Base-by-base conservation (phyloP, 2,113 vertebrate species). In the Hystrix cristata region DNA sequence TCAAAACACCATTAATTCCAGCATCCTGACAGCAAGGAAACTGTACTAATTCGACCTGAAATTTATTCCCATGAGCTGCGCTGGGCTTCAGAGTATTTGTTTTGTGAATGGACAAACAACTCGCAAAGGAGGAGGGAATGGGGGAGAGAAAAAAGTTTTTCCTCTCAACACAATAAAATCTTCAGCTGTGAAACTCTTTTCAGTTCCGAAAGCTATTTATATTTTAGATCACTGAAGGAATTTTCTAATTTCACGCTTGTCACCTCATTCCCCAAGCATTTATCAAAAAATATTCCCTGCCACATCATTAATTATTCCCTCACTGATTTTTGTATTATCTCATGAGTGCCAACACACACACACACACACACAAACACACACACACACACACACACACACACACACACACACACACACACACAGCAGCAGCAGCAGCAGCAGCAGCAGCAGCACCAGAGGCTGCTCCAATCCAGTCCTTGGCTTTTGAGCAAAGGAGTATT, bases 1-100 rank as follows among this genome's bases (percentile, higher is more conserved):
- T 99, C 99, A 99, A 99, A 99, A 99, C 99, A 98, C 99, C 99
- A 99, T 99, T 99, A 99, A 99, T 99, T 99, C 99, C 99, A 98
- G 98, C 99, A 97, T 98, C 98, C 98, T 99, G 99, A 99, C 99
- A 99, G 99, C 99, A 98, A 99, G 98, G 99, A 99, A 99, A 99
- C 99, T 99, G 99, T 99, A 99, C 99, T 99, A 99, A 99, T 98
- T 99, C 98, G 98, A 99, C 99, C 99, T 98, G 99, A 99, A 98
- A 98, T 99, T 99, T 98, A 99, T 99, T 99, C 99, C 99, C 99
- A 99, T 99, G 99, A 99, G 99, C 99, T 46, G 98, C 97, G 82
- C 98, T 98, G 98, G 98, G 99, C 98, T 98, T 94, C 98, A 97
- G 98, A 98, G 98, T 99, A 98, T 99, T 99, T 99, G 98, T 99